phyloP scores from a whole-genome alignment of 1,140 invertebrate genomes.

The Drosophila baimaii region DNA sequence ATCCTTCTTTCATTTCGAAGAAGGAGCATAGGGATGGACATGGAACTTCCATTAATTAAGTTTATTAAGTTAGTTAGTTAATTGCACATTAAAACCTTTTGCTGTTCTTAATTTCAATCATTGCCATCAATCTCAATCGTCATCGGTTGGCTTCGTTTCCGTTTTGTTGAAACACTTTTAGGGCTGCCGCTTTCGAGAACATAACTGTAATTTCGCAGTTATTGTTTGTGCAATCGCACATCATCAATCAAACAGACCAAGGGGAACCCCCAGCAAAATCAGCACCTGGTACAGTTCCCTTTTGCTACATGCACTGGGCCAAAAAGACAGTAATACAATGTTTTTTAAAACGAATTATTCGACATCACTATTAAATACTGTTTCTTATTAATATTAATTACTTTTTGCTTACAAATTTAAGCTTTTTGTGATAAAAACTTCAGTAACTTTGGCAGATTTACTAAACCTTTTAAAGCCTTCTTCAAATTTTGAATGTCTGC shows the following conservation, averaged over 20 bases:
- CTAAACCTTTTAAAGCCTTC: no score
- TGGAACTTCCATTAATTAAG: no score
- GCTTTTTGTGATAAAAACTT: no score
- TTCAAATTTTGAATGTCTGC: not conserved
- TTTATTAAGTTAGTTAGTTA: slow-evolving; percentile 15
- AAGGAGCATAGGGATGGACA: no score
- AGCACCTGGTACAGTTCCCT: slow-evolving; percentile 43
- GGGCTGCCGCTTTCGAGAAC: slow-evolving; percentile 32
- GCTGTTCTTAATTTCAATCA: slow-evolving; percentile 24
- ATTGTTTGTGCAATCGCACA: slow-evolving; percentile 53
- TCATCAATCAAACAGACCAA: slow-evolving; percentile 48
- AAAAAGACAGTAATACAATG: not conserved
- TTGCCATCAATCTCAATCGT: slow-evolving; percentile 48
- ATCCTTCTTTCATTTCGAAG: no score
- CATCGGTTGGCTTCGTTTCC: slow-evolving; percentile 39
- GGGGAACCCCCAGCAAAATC: slow-evolving; percentile 12
- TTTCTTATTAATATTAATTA: no score
- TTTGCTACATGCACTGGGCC: not conserved
- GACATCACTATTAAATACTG: no score
- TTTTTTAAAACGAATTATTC: no score
- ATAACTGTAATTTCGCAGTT: slow-evolving; percentile 56
- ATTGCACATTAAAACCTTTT: not conserved
- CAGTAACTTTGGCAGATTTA: no score
- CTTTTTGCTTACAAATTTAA: not conserved
- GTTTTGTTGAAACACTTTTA: slow-evolving; percentile 40